phyloP scores from a whole-genome alignment of 2,113 vertebrate genomes.

The Lophotis ruficrista region DNA sequence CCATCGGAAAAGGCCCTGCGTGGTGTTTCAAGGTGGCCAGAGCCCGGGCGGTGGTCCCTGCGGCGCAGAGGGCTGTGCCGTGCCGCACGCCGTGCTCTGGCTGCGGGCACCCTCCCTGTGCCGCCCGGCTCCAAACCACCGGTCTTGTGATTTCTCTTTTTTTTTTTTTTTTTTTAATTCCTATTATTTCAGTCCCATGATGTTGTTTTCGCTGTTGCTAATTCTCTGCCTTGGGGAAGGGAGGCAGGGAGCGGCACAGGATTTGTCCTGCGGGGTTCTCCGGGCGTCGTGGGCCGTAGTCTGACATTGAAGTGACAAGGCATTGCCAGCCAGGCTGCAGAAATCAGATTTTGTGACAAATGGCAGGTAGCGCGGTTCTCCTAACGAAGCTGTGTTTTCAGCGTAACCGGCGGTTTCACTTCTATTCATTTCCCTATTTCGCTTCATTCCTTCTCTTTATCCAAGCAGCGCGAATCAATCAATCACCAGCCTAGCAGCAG shows the following conservation, averaged over 20 bases:
- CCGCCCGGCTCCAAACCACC: not conserved
- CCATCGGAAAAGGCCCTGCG: not conserved
- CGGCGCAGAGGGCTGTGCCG: not conserved
- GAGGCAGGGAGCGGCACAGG: not conserved
- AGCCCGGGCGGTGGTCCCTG: not conserved
- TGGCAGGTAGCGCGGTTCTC: not conserved
- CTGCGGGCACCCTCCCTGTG: not conserved
- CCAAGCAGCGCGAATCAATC: not conserved
- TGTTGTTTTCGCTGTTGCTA: slow-evolving; percentile 26
- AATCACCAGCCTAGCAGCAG: not conserved
- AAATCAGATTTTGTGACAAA: not conserved
- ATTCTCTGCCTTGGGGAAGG: slow-evolving; percentile 20
- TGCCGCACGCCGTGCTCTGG: not conserved
- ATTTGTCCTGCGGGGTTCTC: not conserved
- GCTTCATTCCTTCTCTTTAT: not conserved
- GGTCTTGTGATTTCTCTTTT: slow-evolving; percentile 27
- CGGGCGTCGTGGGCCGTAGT: not conserved
- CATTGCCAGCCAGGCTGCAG: slow-evolving; percentile 4
- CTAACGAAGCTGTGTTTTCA: not conserved
- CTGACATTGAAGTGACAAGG: not conserved
- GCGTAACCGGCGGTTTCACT: not conserved
- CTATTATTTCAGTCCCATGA: slow-evolving; percentile 60
- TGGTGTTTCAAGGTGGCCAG: not conserved
- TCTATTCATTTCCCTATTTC: not conserved
- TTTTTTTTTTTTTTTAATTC: not conserved